Conservation (phyloP, 2,113 vertebrate genomes). For the Lathamus discolor region DNA sequence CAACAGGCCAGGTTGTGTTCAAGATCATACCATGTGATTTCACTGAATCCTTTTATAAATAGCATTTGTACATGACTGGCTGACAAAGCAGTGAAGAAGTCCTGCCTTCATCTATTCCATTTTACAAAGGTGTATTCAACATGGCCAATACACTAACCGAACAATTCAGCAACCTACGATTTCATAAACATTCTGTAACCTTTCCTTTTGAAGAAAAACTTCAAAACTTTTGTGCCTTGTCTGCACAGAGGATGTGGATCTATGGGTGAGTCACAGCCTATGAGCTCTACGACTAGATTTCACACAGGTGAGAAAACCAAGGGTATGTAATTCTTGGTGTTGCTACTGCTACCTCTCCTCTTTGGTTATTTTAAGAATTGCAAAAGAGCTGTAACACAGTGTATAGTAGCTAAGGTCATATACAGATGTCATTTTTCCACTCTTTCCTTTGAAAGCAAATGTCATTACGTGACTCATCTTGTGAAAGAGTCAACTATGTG, state of each 20-base stretch:
- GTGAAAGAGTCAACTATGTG: background rate
- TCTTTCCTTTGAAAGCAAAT: background rate
- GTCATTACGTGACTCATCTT: background rate
- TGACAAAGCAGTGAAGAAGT: background rate
- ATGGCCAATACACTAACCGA: background rate
- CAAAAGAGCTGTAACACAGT: background rate
- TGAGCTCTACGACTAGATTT: background rate
- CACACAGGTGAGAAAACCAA: background rate
- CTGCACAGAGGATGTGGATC: background rate
- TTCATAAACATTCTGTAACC: background rate
- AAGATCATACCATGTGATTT: background rate
- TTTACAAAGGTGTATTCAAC: background rate
- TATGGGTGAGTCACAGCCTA: background rate
- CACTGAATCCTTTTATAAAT: constrained; percentile 16
- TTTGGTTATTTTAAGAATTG: background rate
- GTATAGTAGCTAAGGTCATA: background rate
- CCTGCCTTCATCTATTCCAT: background rate
- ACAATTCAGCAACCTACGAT: background rate
- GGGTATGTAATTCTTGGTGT: background rate
- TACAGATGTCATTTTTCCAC: background rate
- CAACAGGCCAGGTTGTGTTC: background rate
- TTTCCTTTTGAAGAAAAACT: background rate
- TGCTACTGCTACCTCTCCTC: background rate
- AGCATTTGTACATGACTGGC: background rate
- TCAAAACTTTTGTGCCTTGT: background rate